Base-by-base conservation (phyloP, 2,113 vertebrate species). In the Uria lomvia region DNA sequence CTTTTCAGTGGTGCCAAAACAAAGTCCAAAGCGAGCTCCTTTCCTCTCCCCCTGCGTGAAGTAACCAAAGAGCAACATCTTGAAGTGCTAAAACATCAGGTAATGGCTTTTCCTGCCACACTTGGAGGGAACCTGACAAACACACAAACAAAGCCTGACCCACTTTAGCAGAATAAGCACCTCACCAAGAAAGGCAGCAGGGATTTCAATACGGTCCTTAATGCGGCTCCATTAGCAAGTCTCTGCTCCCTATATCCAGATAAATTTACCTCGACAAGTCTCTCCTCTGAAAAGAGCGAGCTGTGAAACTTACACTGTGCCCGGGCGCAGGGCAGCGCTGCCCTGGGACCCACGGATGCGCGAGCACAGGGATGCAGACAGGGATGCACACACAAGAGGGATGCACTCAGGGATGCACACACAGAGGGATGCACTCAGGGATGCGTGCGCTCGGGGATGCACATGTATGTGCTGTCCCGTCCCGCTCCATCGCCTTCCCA, bases 71-170 rank as follows among this genome's bases (percentile, higher is more conserved):
- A 67, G 52, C 58, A 59, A 36, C 45, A 79, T 29, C 84, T 78
- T 52, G 15, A 81, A 85, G 45, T 21, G 77, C 53, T 87, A 20
- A 55, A 49, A 80, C 15, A 71, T 30, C 92, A 74, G 70, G 76
- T 91, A 92, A 92, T 26, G 36, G 70, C 86, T 90, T 88, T 93
- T 86, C 47, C 78, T 92, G 81, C 43, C 36, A 17, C 15, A 23
- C 85, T 89, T 27, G 79, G 76, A 78, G 80, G 70, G 56, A 92
- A n/a, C 73, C 50, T 66, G 80, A 84, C 13, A 75, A 92, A 91
- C 78, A 86, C 59, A 71, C 50, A 78, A 78, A 93, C 62, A 93
- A 90, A 94, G 73, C 53, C 86, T 95, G 97, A 96, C 95, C 91
- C 92, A 94, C 59, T 89, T 93, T 45, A 53, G 68, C 20, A 89